Percentiles rank a stretch among this genome's conserved stretches.
These are phyloP conservation scores for Scleropages formosus DNA, from an alignment of 2,797 vertebrate species.

Conservation along the genomic window DNA sequence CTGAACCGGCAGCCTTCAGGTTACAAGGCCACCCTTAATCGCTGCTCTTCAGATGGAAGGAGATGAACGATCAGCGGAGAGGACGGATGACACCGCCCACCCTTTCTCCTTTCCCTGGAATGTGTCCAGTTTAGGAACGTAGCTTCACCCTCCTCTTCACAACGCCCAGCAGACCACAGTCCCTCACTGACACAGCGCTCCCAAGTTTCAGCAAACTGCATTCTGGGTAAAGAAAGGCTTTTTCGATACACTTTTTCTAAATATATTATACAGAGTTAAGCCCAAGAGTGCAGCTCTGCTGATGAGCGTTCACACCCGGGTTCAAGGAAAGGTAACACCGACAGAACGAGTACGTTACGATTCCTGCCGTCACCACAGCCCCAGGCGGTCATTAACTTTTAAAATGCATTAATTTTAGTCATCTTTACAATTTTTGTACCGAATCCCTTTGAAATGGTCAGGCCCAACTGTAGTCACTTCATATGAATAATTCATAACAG, in stretches of 20 bases:
- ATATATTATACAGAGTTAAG: neutral
- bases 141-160: neutral
- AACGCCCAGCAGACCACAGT: too few species aligned
- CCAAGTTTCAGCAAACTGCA: too few species aligned
- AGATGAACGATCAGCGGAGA: neutral
- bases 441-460: conserved; percentile 9
- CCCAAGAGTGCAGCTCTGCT: neutral
- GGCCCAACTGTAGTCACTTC: conserved; percentile 15
- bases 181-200: too few species aligned
- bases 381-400: conserved; percentile 26
- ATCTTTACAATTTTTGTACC: neutral
- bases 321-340: neutral
- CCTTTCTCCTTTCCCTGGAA: neutral
- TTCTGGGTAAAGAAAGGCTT: too few species aligned
- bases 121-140: too few species aligned
- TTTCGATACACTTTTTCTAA: too few species aligned
- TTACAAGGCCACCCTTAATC: neutral
- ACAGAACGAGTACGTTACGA: neutral
- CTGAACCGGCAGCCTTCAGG: neutral
- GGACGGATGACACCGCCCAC: neutral
- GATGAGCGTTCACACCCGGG: neutral
- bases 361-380: conserved; percentile 2
- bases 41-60: neutral
- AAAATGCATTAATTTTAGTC: conserved; percentile 24
- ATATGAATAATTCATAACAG: conserved; percentile 8